Evolutionary conservation across 2,113 vertebrate species (phyloP), one percentile per base, ranked within the genome.

Genomic region (Antidorcas marsupialis): DNA sequence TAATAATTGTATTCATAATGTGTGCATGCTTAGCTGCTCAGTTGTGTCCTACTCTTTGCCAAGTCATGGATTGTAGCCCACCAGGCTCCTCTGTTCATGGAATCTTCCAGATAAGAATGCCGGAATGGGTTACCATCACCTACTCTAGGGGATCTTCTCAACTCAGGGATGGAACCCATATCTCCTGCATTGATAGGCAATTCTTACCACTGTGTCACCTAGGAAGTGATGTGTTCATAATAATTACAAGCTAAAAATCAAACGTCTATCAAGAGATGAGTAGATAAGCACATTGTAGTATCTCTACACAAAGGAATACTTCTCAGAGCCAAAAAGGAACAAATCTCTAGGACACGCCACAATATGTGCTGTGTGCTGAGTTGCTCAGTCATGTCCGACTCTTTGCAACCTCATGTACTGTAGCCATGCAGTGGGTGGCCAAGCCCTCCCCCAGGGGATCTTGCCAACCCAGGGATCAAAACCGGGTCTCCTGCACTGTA

Each of bases 71-170:
- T 4, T 76, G 6, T 43, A 43, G 36, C 39, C 71, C 39, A 27
- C 39, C 71, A 76, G 39, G 71, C 39, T 76, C 71, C 71, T 76
- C 71, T 76, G 71, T 76, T 43, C 39, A 15, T 76, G 71, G 71
- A 76, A 76, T 76, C 39, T 76, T 43, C 71, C 71, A 76, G 71
- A 14, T 25, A 43, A 76, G 71, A 25, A 76, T 76, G 14, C 23
- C 43, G 23, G 71, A 71, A 6, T 0, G 0, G 9, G n/a, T 71
- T 71, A 36, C 19, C n/a, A 71, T 36, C 9, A 2, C 67, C n/a
- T 71, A 36, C 67, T 71, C 67, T 23, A 71, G 67, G 19, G 67
- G n/a, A 39, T 71, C n/a, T 71, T 71, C 67, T 39, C 67, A 71
- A 21, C 19, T 21, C 19, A 23, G n/a, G 19, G 67, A 39, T 39